Evolutionary conservation across 2,113 vertebrate genomes (phyloP).

Genomic region (Oxygymnocypris stewartii): DNA sequence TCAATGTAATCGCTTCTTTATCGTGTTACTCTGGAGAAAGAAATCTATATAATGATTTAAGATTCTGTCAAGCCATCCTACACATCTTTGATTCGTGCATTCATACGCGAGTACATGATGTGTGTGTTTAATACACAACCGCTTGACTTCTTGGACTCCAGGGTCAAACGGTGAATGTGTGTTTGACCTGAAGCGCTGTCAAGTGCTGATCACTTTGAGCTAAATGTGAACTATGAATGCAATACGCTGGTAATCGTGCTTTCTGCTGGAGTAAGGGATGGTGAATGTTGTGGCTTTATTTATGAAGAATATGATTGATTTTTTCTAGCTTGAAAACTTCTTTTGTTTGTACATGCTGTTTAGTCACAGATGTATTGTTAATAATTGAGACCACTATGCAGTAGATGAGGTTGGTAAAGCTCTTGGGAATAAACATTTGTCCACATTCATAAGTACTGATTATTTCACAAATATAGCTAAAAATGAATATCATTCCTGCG

Average conservation of each 20-base stretch:
- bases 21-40: neutral
- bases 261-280: neutral
- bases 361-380: neutral
- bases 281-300: neutral
- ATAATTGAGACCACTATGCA: neutral
- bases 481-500: too few relatives aligned
- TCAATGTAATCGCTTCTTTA: slow-evolving; percentile 38
- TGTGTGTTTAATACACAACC: neutral
- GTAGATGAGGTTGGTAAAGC: neutral
- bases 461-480: neutral
- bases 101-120: neutral
- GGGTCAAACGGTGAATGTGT: slow-evolving; percentile 7
- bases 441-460: neutral
- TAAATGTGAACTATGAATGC: slow-evolving; percentile 6
- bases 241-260: neutral
- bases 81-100: neutral
- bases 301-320: neutral
- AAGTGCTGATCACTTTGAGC: neutral
- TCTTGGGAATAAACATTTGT: neutral
- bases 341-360: neutral
- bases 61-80: slow-evolving; percentile 4
- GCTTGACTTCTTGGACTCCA: slow-evolving; percentile 11
- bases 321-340: neutral
- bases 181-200: slow-evolving; percentile 19
- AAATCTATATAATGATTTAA: slow-evolving; percentile 19